phyloP scores from a whole-genome alignment of 2,113 vertebrate genomes.

The Sylvietta virens region DNA sequence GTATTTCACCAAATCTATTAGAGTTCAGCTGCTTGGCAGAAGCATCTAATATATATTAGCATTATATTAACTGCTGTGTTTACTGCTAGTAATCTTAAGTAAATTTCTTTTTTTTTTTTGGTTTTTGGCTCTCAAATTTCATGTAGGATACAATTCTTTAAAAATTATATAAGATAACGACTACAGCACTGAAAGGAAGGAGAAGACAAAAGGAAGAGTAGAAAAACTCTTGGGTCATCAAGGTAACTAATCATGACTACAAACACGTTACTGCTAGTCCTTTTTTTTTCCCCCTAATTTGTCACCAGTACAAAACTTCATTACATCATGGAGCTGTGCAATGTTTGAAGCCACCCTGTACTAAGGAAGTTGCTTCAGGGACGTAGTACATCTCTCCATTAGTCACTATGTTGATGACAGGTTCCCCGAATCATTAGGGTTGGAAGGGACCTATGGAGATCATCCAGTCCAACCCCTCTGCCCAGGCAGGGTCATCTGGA shows the following conservation, averaged over 20 bases:
- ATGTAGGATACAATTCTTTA: neutral
- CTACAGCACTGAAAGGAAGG: neutral
- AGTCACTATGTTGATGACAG: neutral
- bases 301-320: neutral
- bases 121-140: neutral
- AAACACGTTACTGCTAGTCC: neutral
- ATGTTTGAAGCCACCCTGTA: neutral
- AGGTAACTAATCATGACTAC: neutral
- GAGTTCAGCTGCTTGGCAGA: neutral
- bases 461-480: neutral
- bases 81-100: neutral
- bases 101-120: neutral
- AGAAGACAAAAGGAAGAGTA: neutral
- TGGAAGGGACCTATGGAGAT: neutral
- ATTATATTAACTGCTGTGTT: neutral
- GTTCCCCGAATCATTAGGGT: neutral
- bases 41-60: neutral
- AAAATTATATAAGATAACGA: neutral
- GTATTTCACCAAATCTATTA: neutral
- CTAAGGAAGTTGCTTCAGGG: neutral
- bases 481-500: neutral
- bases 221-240: neutral
- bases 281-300: neutral
- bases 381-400: neutral
- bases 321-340: neutral